Evolutionary conservation across 2,113 vertebrate species (phyloP).

Genomic region (Chloropsis hardwickii): DNA sequence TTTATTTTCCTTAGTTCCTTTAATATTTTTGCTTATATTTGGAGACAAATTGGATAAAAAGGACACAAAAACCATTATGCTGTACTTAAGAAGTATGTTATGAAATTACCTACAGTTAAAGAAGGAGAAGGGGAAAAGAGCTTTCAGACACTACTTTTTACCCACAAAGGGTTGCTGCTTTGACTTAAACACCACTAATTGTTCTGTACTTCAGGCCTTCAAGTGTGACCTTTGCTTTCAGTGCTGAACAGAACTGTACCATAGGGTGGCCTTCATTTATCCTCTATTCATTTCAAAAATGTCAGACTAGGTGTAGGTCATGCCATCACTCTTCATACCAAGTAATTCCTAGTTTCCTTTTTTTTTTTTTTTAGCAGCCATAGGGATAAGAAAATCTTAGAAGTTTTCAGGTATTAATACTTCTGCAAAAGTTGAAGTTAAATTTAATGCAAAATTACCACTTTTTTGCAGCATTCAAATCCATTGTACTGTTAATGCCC

Average conservation of each 20-base stretch:
- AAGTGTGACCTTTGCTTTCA: not conserved
- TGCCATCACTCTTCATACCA: not conserved
- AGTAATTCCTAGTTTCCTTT: not conserved
- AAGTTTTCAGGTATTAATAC: not conserved
- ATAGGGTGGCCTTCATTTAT: not conserved
- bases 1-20: not conserved
- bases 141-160: not conserved
- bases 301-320: not conserved
- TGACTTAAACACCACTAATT: not conserved
- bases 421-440: not conserved
- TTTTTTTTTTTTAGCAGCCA: not conserved
- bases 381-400: not conserved
- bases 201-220: not conserved
- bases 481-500: not conserved
- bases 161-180: not conserved
- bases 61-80: not conserved
- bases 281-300: not conserved
- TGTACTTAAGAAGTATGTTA: not conserved
- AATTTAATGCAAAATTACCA: not conserved
- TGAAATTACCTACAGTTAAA: not conserved
- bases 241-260: not conserved
- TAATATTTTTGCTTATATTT: not conserved
- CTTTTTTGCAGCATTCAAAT: not conserved
- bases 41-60: not conserved
- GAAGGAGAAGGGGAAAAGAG: not conserved